Conservation (phyloP, 2,888 invertebrate genomes). For the Kuschelorhynchus macadamiae region DNA sequence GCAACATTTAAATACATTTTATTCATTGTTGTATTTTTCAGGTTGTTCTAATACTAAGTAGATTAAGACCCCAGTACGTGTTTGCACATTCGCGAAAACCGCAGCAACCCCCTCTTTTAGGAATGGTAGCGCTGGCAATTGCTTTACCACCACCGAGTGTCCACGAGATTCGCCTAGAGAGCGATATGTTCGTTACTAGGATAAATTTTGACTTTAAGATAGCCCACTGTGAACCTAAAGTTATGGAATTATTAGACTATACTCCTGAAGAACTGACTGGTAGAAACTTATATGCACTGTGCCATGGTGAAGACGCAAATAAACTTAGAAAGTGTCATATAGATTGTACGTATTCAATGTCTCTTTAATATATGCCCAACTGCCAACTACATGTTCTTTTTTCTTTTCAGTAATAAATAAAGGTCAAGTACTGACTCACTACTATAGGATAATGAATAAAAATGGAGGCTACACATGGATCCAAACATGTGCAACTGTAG, state of each 20-base stretch:
- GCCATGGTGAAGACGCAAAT: slow-evolving; percentile 96
- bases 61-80: slow-evolving; percentile 92
- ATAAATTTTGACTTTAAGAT: slow-evolving; percentile 96
- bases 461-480: slow-evolving; percentile 97
- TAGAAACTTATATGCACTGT: slow-evolving; percentile 92
- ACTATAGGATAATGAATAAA: slow-evolving; percentile 96
- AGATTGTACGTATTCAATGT: slow-evolving; percentile 82
- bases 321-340: slow-evolving; percentile 94
- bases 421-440: slow-evolving; percentile 96
- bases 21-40: no score
- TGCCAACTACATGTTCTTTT: background rate
- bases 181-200: slow-evolving; percentile 96
- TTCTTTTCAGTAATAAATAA: slow-evolving; percentile 87
- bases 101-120: slow-evolving; percentile 84
- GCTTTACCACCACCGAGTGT: slow-evolving; percentile 97
- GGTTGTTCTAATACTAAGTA: slow-evolving; percentile 94
- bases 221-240: slow-evolving; percentile 97
- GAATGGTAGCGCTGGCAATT: slow-evolving; percentile 96
- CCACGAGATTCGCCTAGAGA: slow-evolving; percentile 95
- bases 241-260: slow-evolving; percentile 93
- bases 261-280: slow-evolving; percentile 94
- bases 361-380: no score
- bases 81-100: slow-evolving; percentile 92
- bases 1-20: background rate
- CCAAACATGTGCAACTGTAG: slow-evolving; percentile 96